phyloP scores from a whole-genome alignment of 2,113 vertebrate species.

The Anseranas semipalmata region DNA sequence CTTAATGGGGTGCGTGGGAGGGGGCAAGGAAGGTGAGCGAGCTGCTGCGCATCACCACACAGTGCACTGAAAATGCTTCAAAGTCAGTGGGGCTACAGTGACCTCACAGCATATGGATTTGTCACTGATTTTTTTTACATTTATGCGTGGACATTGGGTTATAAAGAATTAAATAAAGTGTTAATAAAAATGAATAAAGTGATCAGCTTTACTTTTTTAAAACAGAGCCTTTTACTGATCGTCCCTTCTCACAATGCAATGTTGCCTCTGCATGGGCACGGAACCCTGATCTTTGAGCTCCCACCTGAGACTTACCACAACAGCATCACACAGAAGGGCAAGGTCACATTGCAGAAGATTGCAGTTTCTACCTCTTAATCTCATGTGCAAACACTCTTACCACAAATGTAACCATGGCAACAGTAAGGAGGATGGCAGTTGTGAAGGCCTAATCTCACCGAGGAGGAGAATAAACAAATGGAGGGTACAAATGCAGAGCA shows the following conservation, averaged over 20 bases:
- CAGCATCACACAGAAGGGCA: not conserved
- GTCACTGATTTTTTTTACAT: not conserved
- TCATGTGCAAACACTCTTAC: constrained; percentile 43
- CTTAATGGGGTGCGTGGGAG: not conserved
- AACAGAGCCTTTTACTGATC: not conserved
- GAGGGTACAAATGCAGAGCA: not conserved
- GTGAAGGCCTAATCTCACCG: not conserved
- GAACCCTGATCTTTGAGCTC: not conserved
- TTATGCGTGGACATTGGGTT: not conserved
- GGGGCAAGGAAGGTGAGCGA: not conserved
- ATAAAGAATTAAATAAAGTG: not conserved
- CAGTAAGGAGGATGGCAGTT: not conserved
- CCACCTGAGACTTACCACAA: not conserved
- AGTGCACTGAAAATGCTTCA: not conserved
- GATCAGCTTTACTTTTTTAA: not conserved
- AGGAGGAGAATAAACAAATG: not conserved
- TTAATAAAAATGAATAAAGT: not conserved
- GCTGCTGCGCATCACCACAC: not conserved
- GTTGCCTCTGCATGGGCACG: not conserved
- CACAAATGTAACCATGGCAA: constrained; percentile 68
- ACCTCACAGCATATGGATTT: not conserved
- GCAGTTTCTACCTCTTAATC: constrained; percentile 33
- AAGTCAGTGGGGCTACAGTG: not conserved
- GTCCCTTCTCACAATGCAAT: not conserved
- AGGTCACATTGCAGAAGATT: constrained; percentile 9